A percentile compares a stretch with the other conserved stretches of the same genome.
Evolutionary conservation across 2,113 vertebrate genomes (phyloP).

Genomic region (Ictidomys tridecemlineatus): DNA sequence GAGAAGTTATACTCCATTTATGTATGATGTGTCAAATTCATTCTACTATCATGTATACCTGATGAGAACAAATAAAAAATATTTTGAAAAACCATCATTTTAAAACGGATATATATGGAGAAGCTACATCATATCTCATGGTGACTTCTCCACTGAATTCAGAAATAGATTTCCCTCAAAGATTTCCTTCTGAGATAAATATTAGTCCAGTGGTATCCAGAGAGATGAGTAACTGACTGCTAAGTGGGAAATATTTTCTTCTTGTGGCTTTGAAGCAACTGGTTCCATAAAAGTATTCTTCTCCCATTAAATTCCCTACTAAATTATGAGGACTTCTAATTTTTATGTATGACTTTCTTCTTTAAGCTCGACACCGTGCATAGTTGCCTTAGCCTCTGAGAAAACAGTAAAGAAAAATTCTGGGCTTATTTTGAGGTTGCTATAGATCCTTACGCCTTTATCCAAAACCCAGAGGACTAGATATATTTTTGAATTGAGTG

Average conservation of each 20-base stretch:
- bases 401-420: constrained; percentile 27
- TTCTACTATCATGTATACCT: too few relatives aligned
- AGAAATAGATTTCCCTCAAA: background rate
- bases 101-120: background rate
- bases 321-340: constrained; percentile 8
- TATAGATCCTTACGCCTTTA: background rate
- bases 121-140: background rate
- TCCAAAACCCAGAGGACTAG: background rate
- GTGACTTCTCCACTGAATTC: constrained; percentile 5
- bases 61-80: too few relatives aligned
- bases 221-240: background rate
- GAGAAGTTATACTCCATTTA: too few relatives aligned
- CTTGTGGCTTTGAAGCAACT: background rate
- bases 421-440: constrained; percentile 22
- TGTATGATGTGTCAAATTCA: too few relatives aligned
- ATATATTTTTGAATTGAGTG: constrained; percentile 23
- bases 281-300: background rate
- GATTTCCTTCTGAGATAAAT: background rate
- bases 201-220: background rate
- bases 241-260: background rate
- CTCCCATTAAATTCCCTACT: background rate
- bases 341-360: background rate
- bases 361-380: constrained; percentile 34
- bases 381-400: background rate
- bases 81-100: background rate